Evolutionary conservation across 1,140 invertebrate genomes (phyloP), one percentile per base, ranked within the genome.

Genomic region (Artemia franciscana): DNA sequence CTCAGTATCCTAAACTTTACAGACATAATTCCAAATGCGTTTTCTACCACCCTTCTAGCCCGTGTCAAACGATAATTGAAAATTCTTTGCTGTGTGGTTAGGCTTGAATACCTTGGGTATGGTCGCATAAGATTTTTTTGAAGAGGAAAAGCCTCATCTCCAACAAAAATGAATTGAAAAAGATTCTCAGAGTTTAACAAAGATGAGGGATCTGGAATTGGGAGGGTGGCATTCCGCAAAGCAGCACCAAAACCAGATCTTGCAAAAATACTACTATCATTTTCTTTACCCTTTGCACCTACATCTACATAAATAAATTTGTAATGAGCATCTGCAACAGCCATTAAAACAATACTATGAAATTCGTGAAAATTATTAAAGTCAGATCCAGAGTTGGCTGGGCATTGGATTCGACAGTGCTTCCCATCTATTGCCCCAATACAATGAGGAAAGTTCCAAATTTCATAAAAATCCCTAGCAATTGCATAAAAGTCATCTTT

Each of bases 291-390:
- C 69, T 71, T 69, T 4, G 70, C 67, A 30, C 75, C 74, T 7
- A 78, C 69, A 66, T 78, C 71, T 39, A 77, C 67, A 58, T 63
- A 66, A 57, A 71, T 67, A 69, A 78, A 76, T 65, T 70, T 69
- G 65, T 71, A 77, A 61, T 76, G 68, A 3, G 72, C 72, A 68
- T 78, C 74, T 23, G 73, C 74, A 5, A 77, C 56, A 2, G 72
- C 77, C 56, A 76, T 65, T 18, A 79, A 66, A 27, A 79, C 74
- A 58, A 78, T 73, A 60, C 73, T 76, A 68, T 73, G 75, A 60
- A 66, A 72, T 24, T 69, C 66, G 62, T 79, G 79, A 63, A 78
- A 78, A 67, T 79, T 79, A 57, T 69, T 76, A 71, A 69, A 80
- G 5, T 70, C 66, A 7, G 68, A 66, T 61, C 77, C 77, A 64